Evolutionary conservation across 2,888 invertebrate genomes (phyloP), one percentile per base, ranked within the genome.

Genomic region (Encarsia formosa): DNA sequence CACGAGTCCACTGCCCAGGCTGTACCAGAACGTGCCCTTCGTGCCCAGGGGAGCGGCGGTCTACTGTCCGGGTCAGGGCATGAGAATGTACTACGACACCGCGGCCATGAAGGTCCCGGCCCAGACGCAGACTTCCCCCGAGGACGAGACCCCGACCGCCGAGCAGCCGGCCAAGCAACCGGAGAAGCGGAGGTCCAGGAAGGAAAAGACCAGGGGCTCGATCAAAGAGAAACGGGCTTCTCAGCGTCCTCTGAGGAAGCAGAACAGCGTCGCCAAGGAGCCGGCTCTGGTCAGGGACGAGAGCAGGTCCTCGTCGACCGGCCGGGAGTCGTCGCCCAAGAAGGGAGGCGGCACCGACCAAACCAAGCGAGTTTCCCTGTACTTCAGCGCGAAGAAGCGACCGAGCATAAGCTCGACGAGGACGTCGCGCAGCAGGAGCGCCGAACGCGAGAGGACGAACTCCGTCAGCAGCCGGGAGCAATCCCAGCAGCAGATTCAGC

Each of bases 381-480:
- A 69, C 32, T 66, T 71, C 19, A 72, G 66, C 44, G 50, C 67
- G 3, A 72, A 68, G 54, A 70, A 68, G 47, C 62, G 68, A 18
- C 58, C 68, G 0, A 71, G 71, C 0, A 19, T 68, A n/a, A 57
- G 60, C 4, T 71, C 70, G 1, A 53, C 61, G 5, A 66, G 60
- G 39, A 70, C 67, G 0, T 60, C 57, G 11, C 63, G 68, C 6
- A 69, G 70, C 38, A 60, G 60, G 6, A 71, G 70, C 43, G 83
- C 82, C 0, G 84, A 85, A 58, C 78, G 84, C 57, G 86, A 86
- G 67, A 76, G 82, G 24, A 84, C 83, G 1, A 83, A 82, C 68
- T 83, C 83, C 1, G 78, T 82, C 34, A 81, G 80, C 66, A 82
- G 81, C 15, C 69, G 81, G 19, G 78, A 73, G 4, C n/a, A n/a